Percentiles rank a stretch among this genome's conserved stretches.
These are phyloP conservation scores for Nannobrachium achirus DNA, from an alignment of 2,113 vertebrate species.

Conservation along the genomic window DNA sequence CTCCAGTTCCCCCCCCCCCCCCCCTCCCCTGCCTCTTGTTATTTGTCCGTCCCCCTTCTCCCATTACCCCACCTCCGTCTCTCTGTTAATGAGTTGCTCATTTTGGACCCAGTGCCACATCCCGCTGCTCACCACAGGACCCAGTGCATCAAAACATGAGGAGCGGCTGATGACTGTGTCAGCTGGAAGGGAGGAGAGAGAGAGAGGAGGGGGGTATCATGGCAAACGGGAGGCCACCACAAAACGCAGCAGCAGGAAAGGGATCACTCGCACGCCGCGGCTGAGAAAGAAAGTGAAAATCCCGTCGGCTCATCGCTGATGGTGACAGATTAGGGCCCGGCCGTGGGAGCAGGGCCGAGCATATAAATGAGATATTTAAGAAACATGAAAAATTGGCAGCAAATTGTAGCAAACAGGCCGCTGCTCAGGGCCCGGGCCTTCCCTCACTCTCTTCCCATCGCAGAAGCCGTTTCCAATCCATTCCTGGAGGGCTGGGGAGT, in stretches of 20 bases:
- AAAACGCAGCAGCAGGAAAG: neutral
- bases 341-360: constrained; percentile 13
- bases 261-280: neutral
- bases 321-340: constrained; percentile 21
- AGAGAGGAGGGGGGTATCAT: neutral
- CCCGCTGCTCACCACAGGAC: neutral
- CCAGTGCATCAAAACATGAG: neutral
- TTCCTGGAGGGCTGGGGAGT: constrained; percentile 1
- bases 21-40: too few relatives aligned
- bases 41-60: too few relatives aligned
- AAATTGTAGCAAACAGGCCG: constrained; percentile 46
- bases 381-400: constrained; percentile 50
- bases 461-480: constrained; percentile 27
- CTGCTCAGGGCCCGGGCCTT: constrained; percentile 12
- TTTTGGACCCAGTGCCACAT: neutral
- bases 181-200: neutral
- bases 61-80: too few relatives aligned
- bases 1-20: too few relatives aligned
- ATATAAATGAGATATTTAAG: constrained; percentile 55
- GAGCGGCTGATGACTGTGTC: neutral
- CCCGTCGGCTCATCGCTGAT: constrained; percentile 18
- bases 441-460: constrained; percentile 13
- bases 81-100: neutral
- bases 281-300: neutral
- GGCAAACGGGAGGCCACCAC: neutral